Base-by-base conservation (phyloP, 2,888 invertebrate genomes). In the Frankliniella intonsa region DNA sequence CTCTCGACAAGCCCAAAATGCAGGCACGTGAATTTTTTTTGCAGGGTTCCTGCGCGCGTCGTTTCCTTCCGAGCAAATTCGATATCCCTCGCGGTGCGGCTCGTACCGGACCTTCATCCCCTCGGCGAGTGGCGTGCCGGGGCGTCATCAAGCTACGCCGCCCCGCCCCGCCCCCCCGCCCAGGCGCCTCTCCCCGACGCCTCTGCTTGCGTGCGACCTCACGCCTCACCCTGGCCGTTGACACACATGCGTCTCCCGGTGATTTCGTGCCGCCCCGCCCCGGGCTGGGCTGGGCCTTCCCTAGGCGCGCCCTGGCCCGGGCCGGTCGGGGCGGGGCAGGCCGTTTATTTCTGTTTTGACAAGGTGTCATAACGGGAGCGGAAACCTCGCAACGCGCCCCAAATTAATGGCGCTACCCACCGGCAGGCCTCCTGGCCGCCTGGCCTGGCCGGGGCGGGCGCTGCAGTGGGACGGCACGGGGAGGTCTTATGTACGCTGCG, bases 331-430 rank as follows among this genome's bases (percentile, higher is more conserved):
- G 69, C 25, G 3, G n/a, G 69, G n/a, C 22, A 2, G 69, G 69
- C 25, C 69, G 69, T 76, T 76, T 12, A 25, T 76, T 76, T 76
- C 62, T 62, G 69, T 76, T 76, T 76, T 76, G 69, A 76, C 69
- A 76, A 76, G 69, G 69, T 76, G 69, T 25, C 69, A 76, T 76
- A 76, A 76, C 69, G 69, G 69, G 62, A 17, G 62, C 62, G 62
- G 62, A 62, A 62, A 69, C 69, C 69, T 12, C 9, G 69, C 22
- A 76, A 76, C 69, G 12, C 69, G 25, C 22, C 25, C 69, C 69
- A 22, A 22, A 76, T 76, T 76, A 76, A 76, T 76, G 69, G 69
- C 69, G 69, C 69, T 22, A 9, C 69, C 22, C 22, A n/a, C 22
- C 69, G 19, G 19, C 65, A 9, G 17, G 65, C 69, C 69, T 22